Evolutionary conservation across 53 echinoderm and acorn worm species (phyloP), one percentile per base, ranked within the genome.

Genomic region (Zoroaster sp.): DNA sequence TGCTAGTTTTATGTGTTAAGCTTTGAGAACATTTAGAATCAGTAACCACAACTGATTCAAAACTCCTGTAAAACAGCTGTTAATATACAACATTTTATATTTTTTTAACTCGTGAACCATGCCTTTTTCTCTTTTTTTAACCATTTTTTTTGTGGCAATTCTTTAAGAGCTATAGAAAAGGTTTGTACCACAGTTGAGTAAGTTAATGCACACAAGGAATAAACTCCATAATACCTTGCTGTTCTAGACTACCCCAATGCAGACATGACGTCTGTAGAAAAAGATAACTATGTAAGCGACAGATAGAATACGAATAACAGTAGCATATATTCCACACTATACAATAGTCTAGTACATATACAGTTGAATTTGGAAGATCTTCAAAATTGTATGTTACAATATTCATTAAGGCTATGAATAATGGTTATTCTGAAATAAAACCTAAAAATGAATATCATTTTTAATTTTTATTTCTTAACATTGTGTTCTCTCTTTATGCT

Each of bases 361-460:
- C 85, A 85, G 30, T 85, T 35, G 51, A 70, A 44, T 71, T 85
- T 85, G 85, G 85, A 85, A 85, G 85, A 85, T 85, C 85, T 39
- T 85, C 85, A 85, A 85, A 85, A 70, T 47, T 70, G 43, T 43
- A 49, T 49, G 71, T 42, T 85, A 85, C 85, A 59, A 85, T 85
- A 71, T 85, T 85, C 85, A 69, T 85, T 70, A 85, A 85, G 85
- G 85, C 72, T 85, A 85, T 70, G 46, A 35, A 85, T 85, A 54
- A 42, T 25, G 49, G 38, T 69, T 42, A 85, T 85, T 70, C 12
- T 69, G 85, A 85, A 85, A 85, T 47, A 66, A 71, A 85, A 81
- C 69, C 71, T 9, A 65, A 38, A 81, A 83, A 83, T 44, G 23
- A 71, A 47, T 49, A 10, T 71, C 45, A 18, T 47, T 63, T 7